A percentile compares a stretch with the other conserved stretches of the same genome.
Conservation (phyloP, 2,113 vertebrate species). For the Oenanthe melanoleuca region DNA sequence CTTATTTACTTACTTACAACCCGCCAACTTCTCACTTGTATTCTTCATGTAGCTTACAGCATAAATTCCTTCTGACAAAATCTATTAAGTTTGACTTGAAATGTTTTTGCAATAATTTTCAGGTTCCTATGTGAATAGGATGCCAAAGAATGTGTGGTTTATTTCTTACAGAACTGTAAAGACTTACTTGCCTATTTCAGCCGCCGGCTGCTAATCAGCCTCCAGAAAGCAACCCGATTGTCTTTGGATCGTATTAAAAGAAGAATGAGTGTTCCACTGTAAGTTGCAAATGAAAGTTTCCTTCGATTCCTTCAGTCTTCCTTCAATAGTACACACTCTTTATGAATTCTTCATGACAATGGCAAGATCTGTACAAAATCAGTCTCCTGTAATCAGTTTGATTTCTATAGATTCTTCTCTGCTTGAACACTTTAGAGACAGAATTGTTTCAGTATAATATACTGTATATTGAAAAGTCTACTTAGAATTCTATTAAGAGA, state of each 20-base stretch:
- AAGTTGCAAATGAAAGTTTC: conserved; percentile 51
- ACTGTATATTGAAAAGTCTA: background rate
- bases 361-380: background rate
- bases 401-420: background rate
- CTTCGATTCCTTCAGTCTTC: background rate
- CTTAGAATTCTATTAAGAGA: background rate
- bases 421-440: background rate
- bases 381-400: background rate
- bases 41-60: background rate
- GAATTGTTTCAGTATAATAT: background rate
- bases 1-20: background rate
- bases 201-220: conserved; percentile 76
- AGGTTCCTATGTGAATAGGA: background rate
- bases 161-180: conserved; percentile 78
- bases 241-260: conserved; percentile 82
- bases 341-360: background rate
- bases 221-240: conserved; percentile 78
- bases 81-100: background rate
- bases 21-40: background rate
- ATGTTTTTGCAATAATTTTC: background rate
- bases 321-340: background rate
- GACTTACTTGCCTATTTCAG: conserved; percentile 80
- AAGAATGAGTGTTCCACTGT: conserved; percentile 77
- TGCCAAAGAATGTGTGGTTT: background rate
- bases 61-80: background rate